Conservation (phyloP, 2,113 vertebrate genomes). For the Hemiscyllium ocellatum region DNA sequence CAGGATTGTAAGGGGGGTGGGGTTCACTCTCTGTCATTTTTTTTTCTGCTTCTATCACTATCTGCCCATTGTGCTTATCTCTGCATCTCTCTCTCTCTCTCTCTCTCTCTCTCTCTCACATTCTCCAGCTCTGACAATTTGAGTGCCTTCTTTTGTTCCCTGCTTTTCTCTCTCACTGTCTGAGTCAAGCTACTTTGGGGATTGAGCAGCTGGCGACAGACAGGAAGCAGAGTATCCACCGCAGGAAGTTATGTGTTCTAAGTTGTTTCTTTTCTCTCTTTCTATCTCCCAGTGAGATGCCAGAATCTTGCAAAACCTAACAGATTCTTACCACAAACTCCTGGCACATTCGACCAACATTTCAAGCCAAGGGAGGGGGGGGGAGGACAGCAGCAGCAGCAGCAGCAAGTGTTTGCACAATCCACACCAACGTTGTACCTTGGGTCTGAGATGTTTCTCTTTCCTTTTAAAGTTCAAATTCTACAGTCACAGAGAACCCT, state of each 20-base stretch:
- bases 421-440: not conserved
- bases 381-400: too few species aligned
- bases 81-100: not conserved
- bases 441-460: not conserved
- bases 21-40: too few species aligned
- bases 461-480: not conserved
- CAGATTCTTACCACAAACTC: slow-evolving; percentile 20
- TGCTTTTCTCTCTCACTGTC: not conserved
- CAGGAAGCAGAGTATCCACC: not conserved
- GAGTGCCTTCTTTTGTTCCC: not conserved
- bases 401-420: not conserved
- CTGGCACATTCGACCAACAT: not conserved
- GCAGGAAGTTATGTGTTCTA: not conserved
- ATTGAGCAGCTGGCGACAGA: not conserved
- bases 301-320: not conserved
- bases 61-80: not conserved
- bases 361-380: not conserved
- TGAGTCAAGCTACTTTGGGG: not conserved
- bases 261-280: not conserved
- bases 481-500: not conserved
- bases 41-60: not conserved
- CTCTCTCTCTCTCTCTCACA: not conserved
- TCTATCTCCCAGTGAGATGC: not conserved
- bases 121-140: not conserved
- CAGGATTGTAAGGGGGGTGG: not conserved